Conservation (phyloP, 1,140 invertebrate genomes). For the Drosophila jambulina region DNA sequence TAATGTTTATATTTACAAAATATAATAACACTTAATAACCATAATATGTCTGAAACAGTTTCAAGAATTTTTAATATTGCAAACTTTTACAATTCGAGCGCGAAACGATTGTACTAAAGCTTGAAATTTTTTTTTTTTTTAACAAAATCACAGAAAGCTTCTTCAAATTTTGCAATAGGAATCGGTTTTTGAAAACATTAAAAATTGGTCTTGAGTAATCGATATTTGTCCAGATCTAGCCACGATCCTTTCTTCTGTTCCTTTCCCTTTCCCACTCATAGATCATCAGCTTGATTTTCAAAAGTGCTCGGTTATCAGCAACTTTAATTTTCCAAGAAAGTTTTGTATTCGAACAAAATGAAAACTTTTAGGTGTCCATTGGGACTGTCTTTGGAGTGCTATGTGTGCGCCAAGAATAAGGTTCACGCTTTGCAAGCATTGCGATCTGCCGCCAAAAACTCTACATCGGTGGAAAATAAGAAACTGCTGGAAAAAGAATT, state of each 20-base stretch:
- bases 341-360: neutral
- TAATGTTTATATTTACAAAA: neutral
- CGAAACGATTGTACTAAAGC: neutral
- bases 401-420: constrained; percentile 23
- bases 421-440: neutral
- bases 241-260: neutral
- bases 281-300: neutral
- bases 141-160: neutral
- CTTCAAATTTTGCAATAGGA: neutral
- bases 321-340: neutral
- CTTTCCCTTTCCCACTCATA: neutral
- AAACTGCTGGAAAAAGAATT: neutral
- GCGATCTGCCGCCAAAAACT: neutral
- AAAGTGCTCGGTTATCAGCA: constrained; percentile 1
- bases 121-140: neutral
- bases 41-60: too few species aligned
- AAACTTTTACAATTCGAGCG: too few species aligned
- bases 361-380: neutral
- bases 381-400: constrained; percentile 30
- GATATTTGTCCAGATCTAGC: neutral
- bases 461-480: neutral
- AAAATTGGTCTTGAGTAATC: neutral
- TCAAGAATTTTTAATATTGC: too few species aligned
- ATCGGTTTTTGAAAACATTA: neutral
- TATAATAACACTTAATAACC: too few species aligned